Evolutionary conservation across 2,888 invertebrate genomes (phyloP).

Genomic region (Brenthis daphne): DNA sequence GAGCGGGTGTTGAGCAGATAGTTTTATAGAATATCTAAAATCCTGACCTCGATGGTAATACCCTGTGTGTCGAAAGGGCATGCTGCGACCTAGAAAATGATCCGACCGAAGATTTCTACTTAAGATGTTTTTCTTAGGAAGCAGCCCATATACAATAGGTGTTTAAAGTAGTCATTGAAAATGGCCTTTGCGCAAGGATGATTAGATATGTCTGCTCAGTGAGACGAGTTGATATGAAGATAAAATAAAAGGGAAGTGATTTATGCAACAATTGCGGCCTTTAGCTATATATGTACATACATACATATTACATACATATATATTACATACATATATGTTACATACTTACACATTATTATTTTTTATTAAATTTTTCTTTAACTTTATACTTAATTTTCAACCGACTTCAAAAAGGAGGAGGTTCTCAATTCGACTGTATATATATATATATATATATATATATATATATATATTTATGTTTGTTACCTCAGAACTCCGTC

Average conservation of each 20-base stretch:
- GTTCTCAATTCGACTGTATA: too few relatives aligned
- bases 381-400: too few relatives aligned
- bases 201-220: slow-evolving; percentile 33
- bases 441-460: too few relatives aligned
- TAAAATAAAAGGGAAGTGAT: slow-evolving; percentile 18
- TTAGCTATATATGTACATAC: background rate
- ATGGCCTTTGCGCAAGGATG: slow-evolving; percentile 33
- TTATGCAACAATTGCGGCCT: slow-evolving; percentile 18
- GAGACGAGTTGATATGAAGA: slow-evolving; percentile 30
- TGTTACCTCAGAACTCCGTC: too few relatives aligned
- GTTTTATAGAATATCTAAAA: slow-evolving; percentile 21
- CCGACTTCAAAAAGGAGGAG: too few relatives aligned
- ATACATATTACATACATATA: too few relatives aligned
- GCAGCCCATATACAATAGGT: slow-evolving; percentile 31
- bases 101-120: slow-evolving; percentile 29
- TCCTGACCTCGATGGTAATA: slow-evolving; percentile 34
- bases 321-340: background rate
- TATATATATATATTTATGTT: too few relatives aligned
- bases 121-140: slow-evolving; percentile 31
- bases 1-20: background rate
- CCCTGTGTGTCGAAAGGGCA: slow-evolving; percentile 34
- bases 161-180: slow-evolving; percentile 36
- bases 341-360: too few relatives aligned
- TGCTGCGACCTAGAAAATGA: slow-evolving; percentile 31
- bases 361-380: too few relatives aligned